A percentile compares a stretch with the other conserved stretches of the same genome.
Evolutionary conservation across 2,113 vertebrate species (phyloP).

Genomic region (Pseudopodoces humilis): DNA sequence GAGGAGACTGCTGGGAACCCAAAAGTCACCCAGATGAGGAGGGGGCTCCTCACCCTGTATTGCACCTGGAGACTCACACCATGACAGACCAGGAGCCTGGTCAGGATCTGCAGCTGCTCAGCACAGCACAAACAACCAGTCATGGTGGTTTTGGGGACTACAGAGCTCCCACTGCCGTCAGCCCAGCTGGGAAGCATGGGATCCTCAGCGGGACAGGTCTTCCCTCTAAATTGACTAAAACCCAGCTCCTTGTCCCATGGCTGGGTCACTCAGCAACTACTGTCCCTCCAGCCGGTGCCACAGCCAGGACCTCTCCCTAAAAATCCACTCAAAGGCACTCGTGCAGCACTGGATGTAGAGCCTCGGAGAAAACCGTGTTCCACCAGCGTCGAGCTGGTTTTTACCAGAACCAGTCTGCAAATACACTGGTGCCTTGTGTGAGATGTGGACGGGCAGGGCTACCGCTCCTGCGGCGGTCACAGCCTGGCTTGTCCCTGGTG

Average conservation of each 20-base stretch:
- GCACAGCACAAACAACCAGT: background rate
- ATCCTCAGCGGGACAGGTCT: background rate
- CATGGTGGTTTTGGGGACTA: background rate
- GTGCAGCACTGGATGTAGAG: background rate
- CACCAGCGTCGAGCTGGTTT: background rate
- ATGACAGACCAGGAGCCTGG: background rate
- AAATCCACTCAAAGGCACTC: background rate
- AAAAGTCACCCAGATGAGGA: background rate
- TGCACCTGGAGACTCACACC: background rate
- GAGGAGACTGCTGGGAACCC: background rate
- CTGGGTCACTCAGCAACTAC: background rate
- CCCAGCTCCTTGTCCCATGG: background rate
- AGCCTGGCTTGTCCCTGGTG: background rate
- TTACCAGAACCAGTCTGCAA: background rate
- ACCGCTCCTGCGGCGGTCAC: background rate
- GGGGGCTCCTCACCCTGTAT: background rate
- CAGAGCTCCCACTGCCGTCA: fast-evolving
- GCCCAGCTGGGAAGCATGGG: background rate
- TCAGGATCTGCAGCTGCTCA: background rate
- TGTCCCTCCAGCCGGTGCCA: background rate
- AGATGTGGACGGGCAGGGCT: too few relatives aligned
- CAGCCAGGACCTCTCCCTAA: background rate
- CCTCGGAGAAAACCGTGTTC: fast-evolving
- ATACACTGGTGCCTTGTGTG: background rate
- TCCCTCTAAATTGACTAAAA: background rate